A percentile compares a stretch with the other conserved stretches of the same genome.
Evolutionary conservation across 2,113 vertebrate genomes (phyloP).

Genomic region (Pogona vitticeps): DNA sequence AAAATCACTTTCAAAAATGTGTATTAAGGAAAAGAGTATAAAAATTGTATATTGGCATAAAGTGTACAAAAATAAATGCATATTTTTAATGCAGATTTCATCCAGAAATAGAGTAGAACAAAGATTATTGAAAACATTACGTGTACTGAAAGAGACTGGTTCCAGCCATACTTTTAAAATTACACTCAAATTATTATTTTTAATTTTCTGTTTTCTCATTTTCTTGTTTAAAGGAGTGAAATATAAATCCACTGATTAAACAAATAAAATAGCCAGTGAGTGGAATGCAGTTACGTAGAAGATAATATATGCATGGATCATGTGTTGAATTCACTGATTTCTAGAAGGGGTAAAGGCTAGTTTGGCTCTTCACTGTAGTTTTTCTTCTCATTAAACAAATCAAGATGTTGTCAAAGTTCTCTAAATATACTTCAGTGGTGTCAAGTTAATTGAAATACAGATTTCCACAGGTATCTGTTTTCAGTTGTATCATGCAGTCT

Average conservation of each 20-base stretch:
- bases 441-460: background rate
- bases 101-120: background rate
- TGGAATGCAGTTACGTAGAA: background rate
- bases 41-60: background rate
- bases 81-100: background rate
- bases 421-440: background rate
- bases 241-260: background rate
- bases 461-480: background rate
- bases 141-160: background rate
- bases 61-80: background rate
- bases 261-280: background rate
- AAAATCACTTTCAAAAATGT: background rate
- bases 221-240: background rate
- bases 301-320: background rate
- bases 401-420: background rate
- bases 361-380: too few species aligned
- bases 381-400: background rate
- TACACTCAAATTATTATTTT: background rate
- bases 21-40: background rate
- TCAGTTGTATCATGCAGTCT: background rate
- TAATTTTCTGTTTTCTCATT: background rate
- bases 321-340: background rate
- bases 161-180: background rate
- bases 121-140: background rate
- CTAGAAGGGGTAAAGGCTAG: background rate